Conservation (phyloP, 2,888 invertebrate genomes). For the Campaea margaritaria region DNA sequence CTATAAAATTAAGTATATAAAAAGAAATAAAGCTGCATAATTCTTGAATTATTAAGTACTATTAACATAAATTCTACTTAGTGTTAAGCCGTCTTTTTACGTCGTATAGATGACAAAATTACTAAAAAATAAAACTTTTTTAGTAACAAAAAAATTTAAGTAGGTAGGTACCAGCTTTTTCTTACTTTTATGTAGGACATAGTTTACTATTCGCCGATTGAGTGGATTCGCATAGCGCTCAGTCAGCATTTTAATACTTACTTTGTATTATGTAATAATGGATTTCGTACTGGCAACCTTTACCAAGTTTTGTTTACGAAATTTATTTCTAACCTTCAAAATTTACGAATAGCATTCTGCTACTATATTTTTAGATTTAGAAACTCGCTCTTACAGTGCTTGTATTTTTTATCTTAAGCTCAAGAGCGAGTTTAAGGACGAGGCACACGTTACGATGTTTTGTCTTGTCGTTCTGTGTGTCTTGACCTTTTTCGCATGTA, state of each 20-base stretch:
- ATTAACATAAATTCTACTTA: background rate
- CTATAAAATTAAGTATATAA: background rate
- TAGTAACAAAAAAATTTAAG: background rate
- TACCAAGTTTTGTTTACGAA: conserved; percentile 9
- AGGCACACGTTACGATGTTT: too few relatives aligned
- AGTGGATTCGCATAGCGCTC: conserved; percentile 61
- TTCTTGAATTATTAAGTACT: too few relatives aligned
- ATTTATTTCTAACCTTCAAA: conserved; percentile 18
- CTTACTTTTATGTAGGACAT: conserved; percentile 25
- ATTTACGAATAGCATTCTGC: conserved; percentile 27
- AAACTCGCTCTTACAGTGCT: conserved; percentile 38
- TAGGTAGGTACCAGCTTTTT: conserved; percentile 33
- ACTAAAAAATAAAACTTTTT: background rate
- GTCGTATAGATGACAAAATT: background rate
- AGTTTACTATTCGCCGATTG: conserved; percentile 40
- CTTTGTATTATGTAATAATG: conserved; percentile 30
- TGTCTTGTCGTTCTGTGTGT: conserved; percentile 9
- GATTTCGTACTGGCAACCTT: conserved; percentile 32
- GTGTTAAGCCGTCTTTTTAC: too few relatives aligned
- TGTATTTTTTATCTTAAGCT: conserved; percentile 33
- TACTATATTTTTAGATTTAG: conserved; percentile 40
- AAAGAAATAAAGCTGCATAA: background rate
- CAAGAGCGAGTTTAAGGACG: conserved; percentile 35
- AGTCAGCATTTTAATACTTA: conserved; percentile 32
- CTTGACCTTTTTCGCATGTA: conserved; percentile 35